Percentiles rank a stretch among this genome's conserved stretches.
phyloP scores from a whole-genome alignment of 2,888 invertebrate species.

The Gymnocheta viridis region DNA sequence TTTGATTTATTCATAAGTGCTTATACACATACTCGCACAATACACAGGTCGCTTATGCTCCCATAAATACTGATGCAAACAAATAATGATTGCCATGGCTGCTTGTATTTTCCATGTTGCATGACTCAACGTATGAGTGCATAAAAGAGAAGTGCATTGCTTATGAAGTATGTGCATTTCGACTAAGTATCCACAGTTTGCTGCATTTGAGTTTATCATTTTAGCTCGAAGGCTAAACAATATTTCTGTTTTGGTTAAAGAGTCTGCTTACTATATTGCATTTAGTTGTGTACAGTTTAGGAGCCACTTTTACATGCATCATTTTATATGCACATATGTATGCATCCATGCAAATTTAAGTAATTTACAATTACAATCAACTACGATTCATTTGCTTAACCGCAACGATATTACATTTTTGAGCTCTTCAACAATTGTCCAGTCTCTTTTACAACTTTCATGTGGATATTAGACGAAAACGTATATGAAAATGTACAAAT shows the following conservation, averaged over 20 bases:
- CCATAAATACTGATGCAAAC: slow-evolving; percentile 48
- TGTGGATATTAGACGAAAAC: neutral
- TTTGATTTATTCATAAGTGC: slow-evolving; percentile 61
- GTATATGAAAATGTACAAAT: neutral
- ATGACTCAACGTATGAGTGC: slow-evolving; percentile 1
- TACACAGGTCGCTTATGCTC: slow-evolving; percentile 35
- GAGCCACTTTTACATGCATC: neutral
- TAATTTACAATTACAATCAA: slow-evolving; percentile 74
- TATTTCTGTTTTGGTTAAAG: slow-evolving; percentile 5
- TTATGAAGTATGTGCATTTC: slow-evolving; percentile 3
- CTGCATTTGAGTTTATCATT: slow-evolving; percentile 47
- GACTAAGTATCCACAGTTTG: slow-evolving; percentile 24
- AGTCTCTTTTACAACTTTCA: slow-evolving; percentile 21
- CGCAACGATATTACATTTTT: slow-evolving; percentile 52
- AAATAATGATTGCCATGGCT: slow-evolving; percentile 53
- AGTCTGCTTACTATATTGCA: slow-evolving; percentile 18
- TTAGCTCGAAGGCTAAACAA: slow-evolving; percentile 18
- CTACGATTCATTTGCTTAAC: slow-evolving; percentile 49
- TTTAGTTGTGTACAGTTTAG: neutral
- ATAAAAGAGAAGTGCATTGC: slow-evolving; percentile 19
- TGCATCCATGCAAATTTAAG: slow-evolving; percentile 68
- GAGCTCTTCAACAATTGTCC: slow-evolving; percentile 23
- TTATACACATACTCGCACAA: slow-evolving; percentile 30
- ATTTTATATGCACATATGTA: slow-evolving; percentile 17
- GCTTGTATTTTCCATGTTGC: slow-evolving; percentile 43